Base-by-base conservation (phyloP, 2,113 vertebrate species). In the Tretioscincus oriximinensis region DNA sequence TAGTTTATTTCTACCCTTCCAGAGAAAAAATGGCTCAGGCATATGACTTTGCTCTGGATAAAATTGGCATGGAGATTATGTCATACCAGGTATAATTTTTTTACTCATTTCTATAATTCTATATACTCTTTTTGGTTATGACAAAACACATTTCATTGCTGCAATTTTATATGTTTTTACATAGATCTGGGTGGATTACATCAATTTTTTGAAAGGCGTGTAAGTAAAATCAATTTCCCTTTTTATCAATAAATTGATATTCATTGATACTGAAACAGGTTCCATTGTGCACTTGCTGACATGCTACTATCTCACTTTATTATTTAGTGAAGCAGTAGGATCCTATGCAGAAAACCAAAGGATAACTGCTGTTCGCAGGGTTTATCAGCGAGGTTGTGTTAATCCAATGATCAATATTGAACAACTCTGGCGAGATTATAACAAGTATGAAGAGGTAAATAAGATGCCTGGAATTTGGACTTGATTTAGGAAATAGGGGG, bases 1-100 rank as follows among this genome's bases (percentile, higher is more conserved):
- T 88, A 86, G 80, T 93, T 84, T 86, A 79, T 92, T 89, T 90
- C 81, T 86, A 88, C 65, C 69, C 82, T 81, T 81, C 68, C 94
- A 99, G 98, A 95, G 98, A 99, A 94, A 99, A 99, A 96, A 99
- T 99, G 98, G 98, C 98, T 85, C 98, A 99, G 94, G 98, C 98
- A 2, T 99, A 99, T 90, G 98, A 99, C 94, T 99, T 99, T 94
- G 98, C 98, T 84, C 94, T 99, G 90, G 98, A 99, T 96, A 99
- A 99, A 96, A 99, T 99, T 90, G 98, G 98, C 91, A 99, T 99
- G 98, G 98, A 99, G 94, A 99, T 99, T 84, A 99, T 99, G 98
- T 99, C 98, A 76, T 99, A 99, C 88, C 98, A 99, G 97, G 98
- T 99, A 96, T 74, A 89, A 86, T 76, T 69, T 61, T n/a, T 66